Percentiles rank a stretch among this genome's conserved stretches.
Evolutionary conservation across 2,797 vertebrate species (phyloP).

Genomic region (Fistularia tabacaria): DNA sequence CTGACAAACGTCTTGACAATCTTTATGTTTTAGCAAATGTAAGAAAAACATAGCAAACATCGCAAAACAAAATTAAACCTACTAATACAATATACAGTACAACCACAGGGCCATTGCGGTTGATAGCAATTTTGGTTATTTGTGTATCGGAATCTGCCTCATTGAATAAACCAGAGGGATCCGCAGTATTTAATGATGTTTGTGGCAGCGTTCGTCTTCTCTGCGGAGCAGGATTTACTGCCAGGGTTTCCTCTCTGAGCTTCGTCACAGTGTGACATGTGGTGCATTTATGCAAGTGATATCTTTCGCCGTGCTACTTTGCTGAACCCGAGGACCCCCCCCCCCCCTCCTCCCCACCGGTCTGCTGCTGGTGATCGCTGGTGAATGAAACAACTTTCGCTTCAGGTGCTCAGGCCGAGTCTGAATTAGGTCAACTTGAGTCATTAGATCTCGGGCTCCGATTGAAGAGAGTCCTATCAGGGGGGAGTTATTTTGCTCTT

Average conservation of each 20-base stretch:
- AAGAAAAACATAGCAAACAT: too few relatives aligned
- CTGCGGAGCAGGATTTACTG: background rate
- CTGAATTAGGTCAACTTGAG: constrained; percentile 20
- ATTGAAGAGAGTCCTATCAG: constrained; percentile 24
- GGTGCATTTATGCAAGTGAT: constrained; percentile 13
- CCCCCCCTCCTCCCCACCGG: background rate
- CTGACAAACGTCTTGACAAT: too few relatives aligned
- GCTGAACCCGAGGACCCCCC: constrained; percentile 43
- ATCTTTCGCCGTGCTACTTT: constrained; percentile 26
- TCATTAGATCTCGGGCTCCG: constrained; percentile 32
- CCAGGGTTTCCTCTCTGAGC: constrained; percentile 7
- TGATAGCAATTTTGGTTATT: too few relatives aligned
- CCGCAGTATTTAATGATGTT: too few relatives aligned
- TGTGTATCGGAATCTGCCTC: too few relatives aligned
- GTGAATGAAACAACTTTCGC: constrained; percentile 31
- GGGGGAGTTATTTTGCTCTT: constrained; percentile 5
- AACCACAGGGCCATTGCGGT: too few relatives aligned
- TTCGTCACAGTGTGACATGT: background rate
- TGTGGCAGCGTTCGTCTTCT: too few relatives aligned
- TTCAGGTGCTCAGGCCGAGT: constrained; percentile 8
- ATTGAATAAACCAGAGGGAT: too few relatives aligned
- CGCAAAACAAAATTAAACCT: too few relatives aligned
- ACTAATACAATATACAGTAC: too few relatives aligned
- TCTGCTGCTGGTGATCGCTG: constrained; percentile 20
- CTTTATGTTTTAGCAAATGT: too few relatives aligned